phyloP scores from a whole-genome alignment of 2,888 invertebrate genomes.

The Chamaedrilus cognettii region DNA sequence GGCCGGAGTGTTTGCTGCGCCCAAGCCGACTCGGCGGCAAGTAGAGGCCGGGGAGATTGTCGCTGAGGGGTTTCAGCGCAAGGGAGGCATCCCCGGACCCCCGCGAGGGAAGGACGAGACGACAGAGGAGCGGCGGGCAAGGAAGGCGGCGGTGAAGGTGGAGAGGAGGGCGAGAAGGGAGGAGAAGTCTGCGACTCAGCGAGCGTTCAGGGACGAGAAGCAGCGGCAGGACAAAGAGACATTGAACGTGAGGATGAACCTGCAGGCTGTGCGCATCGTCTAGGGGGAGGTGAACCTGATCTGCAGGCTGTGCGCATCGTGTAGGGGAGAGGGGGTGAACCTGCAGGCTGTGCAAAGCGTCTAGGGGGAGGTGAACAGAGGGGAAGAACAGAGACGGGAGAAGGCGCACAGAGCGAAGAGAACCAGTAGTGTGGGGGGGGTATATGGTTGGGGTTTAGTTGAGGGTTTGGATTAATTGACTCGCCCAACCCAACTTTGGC shows the following conservation, averaged over 20 bases:
- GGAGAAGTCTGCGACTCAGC: conserved; percentile 55
- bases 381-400: no score
- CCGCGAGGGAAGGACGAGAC: conserved; percentile 43
- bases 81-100: neutral
- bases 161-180: conserved; percentile 52
- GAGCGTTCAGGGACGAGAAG: conserved; percentile 52
- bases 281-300: no score
- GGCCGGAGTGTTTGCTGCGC: neutral
- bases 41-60: neutral
- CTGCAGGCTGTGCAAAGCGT: no score
- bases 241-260: conserved; percentile 44
- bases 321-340: no score
- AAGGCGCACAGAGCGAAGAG: no score
- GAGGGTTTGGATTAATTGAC: no score
- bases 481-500: no score
- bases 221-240: conserved; percentile 48
- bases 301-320: no score
- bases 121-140: conserved; percentile 47
- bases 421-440: no score
- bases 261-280: conserved; percentile 44
- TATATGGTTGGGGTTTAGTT: no score
- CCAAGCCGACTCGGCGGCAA: neutral
- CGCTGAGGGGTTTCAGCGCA: neutral
- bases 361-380: no score
- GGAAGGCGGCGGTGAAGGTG: conserved; percentile 54